Conservation (phyloP, 2,888 invertebrate species). For the Yponomeuta plumbellus region DNA sequence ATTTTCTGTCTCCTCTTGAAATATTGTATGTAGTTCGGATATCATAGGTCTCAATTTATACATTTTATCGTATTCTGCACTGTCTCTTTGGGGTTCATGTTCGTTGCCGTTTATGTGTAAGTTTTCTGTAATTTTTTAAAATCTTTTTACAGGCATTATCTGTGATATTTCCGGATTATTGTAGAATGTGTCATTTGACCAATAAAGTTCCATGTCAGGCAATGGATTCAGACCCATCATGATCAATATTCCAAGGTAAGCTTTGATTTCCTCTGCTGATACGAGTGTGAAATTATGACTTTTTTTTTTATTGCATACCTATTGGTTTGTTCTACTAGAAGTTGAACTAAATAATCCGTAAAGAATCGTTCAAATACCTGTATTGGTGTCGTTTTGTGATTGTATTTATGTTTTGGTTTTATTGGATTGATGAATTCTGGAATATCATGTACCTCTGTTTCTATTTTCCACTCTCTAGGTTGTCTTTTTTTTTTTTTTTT, state of each 20-base stretch:
- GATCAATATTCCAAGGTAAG: constrained; percentile 23
- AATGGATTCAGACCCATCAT: constrained; percentile 22
- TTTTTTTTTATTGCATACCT: constrained; percentile 26
- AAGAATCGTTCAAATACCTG: constrained; percentile 25
- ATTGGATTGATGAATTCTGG: constrained; percentile 23
- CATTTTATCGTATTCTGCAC: constrained; percentile 22
- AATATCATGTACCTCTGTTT: constrained; percentile 21
- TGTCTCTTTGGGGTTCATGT: constrained; percentile 20
- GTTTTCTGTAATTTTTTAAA: constrained; percentile 22
- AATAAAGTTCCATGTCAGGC: constrained; percentile 24
- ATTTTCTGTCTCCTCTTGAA: constrained; percentile 21
- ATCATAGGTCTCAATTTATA: constrained; percentile 24
- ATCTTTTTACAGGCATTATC: constrained; percentile 16
- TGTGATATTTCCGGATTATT: constrained; percentile 16
- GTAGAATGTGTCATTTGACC: constrained; percentile 23
- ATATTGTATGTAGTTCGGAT: constrained; percentile 20
- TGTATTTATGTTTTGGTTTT: constrained; percentile 21
- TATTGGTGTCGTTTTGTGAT: constrained; percentile 26
- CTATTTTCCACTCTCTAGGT: constrained; percentile 20
- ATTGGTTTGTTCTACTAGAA: constrained; percentile 27
- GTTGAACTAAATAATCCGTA: constrained; percentile 24
- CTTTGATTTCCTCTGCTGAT: constrained; percentile 22
- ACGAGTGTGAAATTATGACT: constrained; percentile 14
- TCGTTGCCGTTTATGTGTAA: constrained; percentile 22
- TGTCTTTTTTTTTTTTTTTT: too few relatives aligned